These are phyloP conservation scores for Tridacna gigas DNA, from an alignment of 2,888 invertebrate genomes.

Conservation along the genomic window DNA sequence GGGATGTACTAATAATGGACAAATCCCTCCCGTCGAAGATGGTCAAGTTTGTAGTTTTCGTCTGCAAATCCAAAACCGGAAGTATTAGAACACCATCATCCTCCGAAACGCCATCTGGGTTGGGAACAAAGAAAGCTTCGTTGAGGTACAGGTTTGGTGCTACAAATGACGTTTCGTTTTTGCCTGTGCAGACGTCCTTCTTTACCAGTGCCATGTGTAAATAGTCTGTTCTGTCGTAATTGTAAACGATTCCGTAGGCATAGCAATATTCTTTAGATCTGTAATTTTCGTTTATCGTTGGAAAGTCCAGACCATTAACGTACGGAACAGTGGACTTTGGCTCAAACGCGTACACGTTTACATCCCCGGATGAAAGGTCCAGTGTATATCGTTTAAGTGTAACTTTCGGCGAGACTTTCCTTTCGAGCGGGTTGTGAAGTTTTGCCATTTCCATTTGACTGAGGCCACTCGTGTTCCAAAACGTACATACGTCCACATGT, in stretches of 20 bases:
- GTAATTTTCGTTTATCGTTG: constrained; percentile 76
- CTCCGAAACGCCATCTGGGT: constrained; percentile 67
- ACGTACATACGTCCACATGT: constrained; percentile 62
- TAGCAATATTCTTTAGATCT: constrained; percentile 74
- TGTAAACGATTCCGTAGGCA: constrained; percentile 76
- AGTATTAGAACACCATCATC: constrained; percentile 80
- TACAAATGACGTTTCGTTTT: constrained; percentile 63
- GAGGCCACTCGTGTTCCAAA: constrained; percentile 60
- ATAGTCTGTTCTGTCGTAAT: constrained; percentile 68
- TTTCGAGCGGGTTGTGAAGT: constrained; percentile 42
- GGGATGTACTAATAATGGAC: constrained; percentile 63
- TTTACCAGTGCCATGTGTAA: constrained; percentile 74
- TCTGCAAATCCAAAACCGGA: constrained; percentile 73
- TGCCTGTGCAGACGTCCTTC: constrained; percentile 72
- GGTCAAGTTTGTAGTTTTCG: constrained; percentile 68
- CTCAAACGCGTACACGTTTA: constrained; percentile 47
- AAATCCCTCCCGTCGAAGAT: constrained; percentile 74
- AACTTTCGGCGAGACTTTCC: constrained; percentile 41
- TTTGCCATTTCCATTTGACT: constrained; percentile 52
- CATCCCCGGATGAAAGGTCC: constrained; percentile 41
- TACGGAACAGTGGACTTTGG: constrained; percentile 3
- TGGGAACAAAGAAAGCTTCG: constrained; percentile 78
- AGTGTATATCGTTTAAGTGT: constrained; percentile 63
- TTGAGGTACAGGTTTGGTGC: constrained; percentile 66
- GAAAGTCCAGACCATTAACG: constrained; percentile 71